Conservation (phyloP, 2,113 vertebrate genomes). For the Oenanthe oenanthe region DNA sequence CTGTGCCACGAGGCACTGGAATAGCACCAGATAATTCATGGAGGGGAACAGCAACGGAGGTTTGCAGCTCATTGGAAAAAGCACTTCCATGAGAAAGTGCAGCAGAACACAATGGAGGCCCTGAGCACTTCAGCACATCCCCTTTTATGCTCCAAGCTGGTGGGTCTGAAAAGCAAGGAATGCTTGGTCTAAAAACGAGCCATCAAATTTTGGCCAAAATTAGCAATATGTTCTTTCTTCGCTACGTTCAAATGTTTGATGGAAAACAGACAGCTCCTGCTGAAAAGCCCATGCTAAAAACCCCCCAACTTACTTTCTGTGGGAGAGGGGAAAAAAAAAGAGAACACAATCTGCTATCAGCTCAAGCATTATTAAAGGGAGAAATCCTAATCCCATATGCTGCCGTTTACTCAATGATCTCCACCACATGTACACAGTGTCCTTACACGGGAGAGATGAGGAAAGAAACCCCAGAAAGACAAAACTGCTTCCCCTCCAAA, state of each 20-base stretch:
- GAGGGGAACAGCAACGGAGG: not conserved
- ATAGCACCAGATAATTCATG: slow-evolving; percentile 10
- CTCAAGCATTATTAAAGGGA: not conserved
- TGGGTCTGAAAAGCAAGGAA: not conserved
- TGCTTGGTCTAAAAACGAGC: not conserved
- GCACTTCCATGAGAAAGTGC: not conserved
- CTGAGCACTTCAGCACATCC: not conserved
- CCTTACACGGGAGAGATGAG: not conserved
- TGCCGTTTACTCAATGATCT: not conserved
- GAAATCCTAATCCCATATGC: not conserved
- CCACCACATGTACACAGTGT: too few relatives aligned
- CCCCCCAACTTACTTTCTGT: not conserved
- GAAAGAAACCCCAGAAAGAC: not conserved
- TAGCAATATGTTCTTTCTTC: slow-evolving; percentile 5
- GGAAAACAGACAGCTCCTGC: not conserved
- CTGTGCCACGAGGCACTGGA: slow-evolving; percentile 1
- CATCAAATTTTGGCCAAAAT: slow-evolving; percentile 5
- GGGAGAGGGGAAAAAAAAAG: not conserved
- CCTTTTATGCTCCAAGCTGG: not conserved
- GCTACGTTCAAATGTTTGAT: not conserved
- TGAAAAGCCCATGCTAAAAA: not conserved
- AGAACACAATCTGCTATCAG: not conserved
- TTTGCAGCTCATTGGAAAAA: not conserved
- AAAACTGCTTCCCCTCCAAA: not conserved
- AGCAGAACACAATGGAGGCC: not conserved